Base-by-base conservation (phyloP, 2,113 vertebrate genomes). In the Pipra filicauda region DNA sequence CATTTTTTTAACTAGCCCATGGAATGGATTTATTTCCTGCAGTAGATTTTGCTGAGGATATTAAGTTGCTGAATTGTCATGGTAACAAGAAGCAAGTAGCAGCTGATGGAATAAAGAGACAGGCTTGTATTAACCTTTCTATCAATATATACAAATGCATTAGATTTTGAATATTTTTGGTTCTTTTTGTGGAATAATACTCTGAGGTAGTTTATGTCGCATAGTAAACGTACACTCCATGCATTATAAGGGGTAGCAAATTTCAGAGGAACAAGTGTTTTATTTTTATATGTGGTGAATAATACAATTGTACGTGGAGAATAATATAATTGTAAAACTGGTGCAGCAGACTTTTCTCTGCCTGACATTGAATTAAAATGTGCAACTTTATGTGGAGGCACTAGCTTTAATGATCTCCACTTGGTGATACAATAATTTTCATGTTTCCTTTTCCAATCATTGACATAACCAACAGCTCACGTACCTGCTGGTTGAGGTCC, bases 51-150 rank as follows among this genome's bases (percentile, higher is more conserved):
- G 24, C 27, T 51, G 65, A 73, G 33, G 30, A 51, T 88, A 90
- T 89, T 83, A 74, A 79, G 59, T 67, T 88, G 71, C 39, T 85
- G 54, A 69, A 96, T 93, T 95, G 90, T 91, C 91, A 96, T 89
- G 76, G 95, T 82, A 95, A 97, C 90, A 62, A 89, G 83, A 62
- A 78, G 18, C 58, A 33, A 82, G 28, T 33, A 90, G 35, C n/a
- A 88, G 11, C 28, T 74, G 52, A 70, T 33, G 17, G 46, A 72
- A 48, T 12, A 78, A 5, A 1, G 8, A 76, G 27, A 23, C 19
- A 37, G 4, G 6, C 8, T 83, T 75, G 8, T 61, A 35, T 74
- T 70, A 65, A 90, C 33, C 16, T 59, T 64, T 18, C 23, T 85
- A 80, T 77, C 11, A 28, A 17, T 23, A 44, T 33, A 41, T 15